These are phyloP conservation scores for Corapipo altera DNA, from an alignment of 2,113 vertebrate species.

Conservation along the genomic window DNA sequence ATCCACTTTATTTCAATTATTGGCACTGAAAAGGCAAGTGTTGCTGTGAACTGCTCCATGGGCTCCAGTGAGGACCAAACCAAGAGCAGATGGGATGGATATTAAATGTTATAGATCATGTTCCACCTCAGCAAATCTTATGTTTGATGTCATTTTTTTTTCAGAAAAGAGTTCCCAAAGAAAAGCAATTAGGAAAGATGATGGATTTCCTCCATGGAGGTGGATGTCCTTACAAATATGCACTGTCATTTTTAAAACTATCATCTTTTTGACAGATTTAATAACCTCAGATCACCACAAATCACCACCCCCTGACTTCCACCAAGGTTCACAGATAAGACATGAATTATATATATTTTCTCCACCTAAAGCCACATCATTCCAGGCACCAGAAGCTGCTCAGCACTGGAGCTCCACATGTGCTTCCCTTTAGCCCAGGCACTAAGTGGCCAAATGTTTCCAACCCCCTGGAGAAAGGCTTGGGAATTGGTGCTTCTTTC, in stretches of 20 bases:
- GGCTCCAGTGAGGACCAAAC: not conserved
- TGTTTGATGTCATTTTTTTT: not conserved
- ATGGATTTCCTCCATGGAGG: not conserved
- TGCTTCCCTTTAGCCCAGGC: not conserved
- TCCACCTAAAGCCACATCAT: not conserved
- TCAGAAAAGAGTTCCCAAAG: not conserved
- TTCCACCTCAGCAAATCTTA: not conserved
- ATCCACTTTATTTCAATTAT: not conserved
- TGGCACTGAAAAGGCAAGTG: not conserved
- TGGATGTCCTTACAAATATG: not conserved
- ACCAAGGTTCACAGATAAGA: not conserved
- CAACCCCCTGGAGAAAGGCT: not conserved
- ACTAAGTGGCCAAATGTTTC: not conserved
- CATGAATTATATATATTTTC: accelerated
- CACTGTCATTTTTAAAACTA: not conserved
- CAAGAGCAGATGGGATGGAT: not conserved
- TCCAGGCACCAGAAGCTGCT: not conserved
- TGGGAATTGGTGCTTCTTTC: not conserved
- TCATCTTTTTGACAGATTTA: not conserved
- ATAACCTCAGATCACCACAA: not conserved
- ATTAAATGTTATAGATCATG: not conserved
- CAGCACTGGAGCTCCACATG: not conserved
- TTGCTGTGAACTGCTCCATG: not conserved
- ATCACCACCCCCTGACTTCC: not conserved
- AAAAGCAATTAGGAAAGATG: not conserved